Evolutionary conservation across 2,888 invertebrate species (phyloP).

Genomic region (Amphipoea oculea): DNA sequence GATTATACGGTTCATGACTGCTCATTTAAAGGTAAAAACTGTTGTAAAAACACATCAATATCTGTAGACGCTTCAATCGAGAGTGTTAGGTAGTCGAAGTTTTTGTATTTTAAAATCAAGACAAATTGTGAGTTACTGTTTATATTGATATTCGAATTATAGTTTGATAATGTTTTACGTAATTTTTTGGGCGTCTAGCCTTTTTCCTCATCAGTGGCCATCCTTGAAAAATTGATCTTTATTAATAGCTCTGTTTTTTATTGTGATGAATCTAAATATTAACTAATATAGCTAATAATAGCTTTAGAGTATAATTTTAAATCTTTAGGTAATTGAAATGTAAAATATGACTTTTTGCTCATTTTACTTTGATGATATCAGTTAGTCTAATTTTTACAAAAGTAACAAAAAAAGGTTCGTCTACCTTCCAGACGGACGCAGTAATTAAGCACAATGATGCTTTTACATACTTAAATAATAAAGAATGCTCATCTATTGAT

Average conservation of each 20-base stretch:
- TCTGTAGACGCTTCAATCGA: conserved; percentile 7
- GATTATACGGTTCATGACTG: conserved; percentile 38
- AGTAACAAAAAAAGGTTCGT: conserved; percentile 25
- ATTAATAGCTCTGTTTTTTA: neutral
- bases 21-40: conserved; percentile 50
- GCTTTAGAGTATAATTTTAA: neutral
- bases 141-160: conserved; percentile 19
- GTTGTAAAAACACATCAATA: conserved; percentile 34
- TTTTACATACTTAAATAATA: conserved; percentile 13
- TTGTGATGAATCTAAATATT: neutral
- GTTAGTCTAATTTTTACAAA: conserved; percentile 34
- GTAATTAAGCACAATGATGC: conserved; percentile 44
- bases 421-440: conserved; percentile 12
- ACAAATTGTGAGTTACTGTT: conserved; percentile 10
- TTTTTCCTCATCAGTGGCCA: neutral
- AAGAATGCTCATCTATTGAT: conserved; percentile 18
- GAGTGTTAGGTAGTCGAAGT: neutral
- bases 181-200: neutral
- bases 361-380: conserved; percentile 17
- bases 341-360: conserved; percentile 25
- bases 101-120: conserved; percentile 14
- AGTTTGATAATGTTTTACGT: conserved; percentile 33
- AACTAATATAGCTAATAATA: neutral
- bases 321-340: conserved; percentile 9
- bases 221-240: neutral